A percentile compares a stretch with the other conserved stretches of the same genome.
phyloP scores from a whole-genome alignment of 2,888 invertebrate genomes.

The Chrysotoxum bicinctum region DNA sequence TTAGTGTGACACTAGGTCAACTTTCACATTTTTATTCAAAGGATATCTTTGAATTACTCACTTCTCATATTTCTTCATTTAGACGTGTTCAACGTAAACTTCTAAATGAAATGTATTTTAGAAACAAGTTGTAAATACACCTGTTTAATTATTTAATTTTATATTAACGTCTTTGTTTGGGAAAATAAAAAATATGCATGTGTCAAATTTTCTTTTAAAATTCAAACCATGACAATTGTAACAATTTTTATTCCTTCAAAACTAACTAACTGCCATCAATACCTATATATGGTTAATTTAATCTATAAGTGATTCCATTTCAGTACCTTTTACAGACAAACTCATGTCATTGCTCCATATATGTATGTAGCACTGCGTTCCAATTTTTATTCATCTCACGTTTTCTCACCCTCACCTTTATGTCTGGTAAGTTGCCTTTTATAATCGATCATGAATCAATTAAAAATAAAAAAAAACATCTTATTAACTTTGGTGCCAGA shows the following conservation, averaged over 20 bases:
- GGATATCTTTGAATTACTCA: too few relatives aligned
- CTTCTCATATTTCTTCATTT: too few relatives aligned
- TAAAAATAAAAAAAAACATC: background rate
- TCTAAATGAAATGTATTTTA: too few relatives aligned
- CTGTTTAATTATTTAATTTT: too few relatives aligned
- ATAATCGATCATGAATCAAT: conserved; percentile 50
- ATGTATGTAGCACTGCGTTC: background rate
- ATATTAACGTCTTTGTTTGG: background rate
- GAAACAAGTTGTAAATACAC: too few relatives aligned
- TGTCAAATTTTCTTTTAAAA: background rate
- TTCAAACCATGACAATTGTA: conserved; percentile 6
- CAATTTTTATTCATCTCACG: conserved; percentile 36
- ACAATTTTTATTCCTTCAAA: background rate
- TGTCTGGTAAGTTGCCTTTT: conserved; percentile 18
- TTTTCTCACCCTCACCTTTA: conserved; percentile 34
- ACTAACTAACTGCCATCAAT: background rate
- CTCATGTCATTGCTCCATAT: background rate
- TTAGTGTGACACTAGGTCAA: too few relatives aligned
- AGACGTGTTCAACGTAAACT: too few relatives aligned
- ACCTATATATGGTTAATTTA: background rate
- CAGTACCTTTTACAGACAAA: background rate
- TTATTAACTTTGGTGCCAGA: background rate
- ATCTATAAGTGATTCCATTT: conserved; percentile 3
- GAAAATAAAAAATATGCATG: background rate
- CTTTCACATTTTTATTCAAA: too few relatives aligned